A percentile compares a stretch with the other conserved stretches of the same genome.
Evolutionary conservation across 2,113 vertebrate genomes (phyloP).

Genomic region (Rhadina sibilatrix): DNA sequence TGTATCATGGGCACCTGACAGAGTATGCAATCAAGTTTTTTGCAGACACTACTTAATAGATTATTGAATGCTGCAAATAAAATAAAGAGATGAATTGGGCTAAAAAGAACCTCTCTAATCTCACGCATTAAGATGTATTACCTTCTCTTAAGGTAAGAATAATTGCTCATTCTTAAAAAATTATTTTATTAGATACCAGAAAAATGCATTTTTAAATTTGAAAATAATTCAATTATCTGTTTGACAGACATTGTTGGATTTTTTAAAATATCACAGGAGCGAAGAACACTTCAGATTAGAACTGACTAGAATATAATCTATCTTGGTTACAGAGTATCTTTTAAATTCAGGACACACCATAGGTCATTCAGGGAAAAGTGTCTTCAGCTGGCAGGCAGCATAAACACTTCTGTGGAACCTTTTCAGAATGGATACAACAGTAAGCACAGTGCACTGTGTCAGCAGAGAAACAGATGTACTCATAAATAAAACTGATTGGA

Average conservation of each 20-base stretch:
- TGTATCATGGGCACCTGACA: not conserved
- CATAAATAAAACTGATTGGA: not conserved
- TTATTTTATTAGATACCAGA: not conserved
- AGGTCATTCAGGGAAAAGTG: not conserved
- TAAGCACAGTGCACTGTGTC: not conserved
- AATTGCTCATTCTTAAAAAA: not conserved
- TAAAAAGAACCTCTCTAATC: not conserved
- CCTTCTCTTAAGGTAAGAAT: not conserved
- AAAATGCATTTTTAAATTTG: not conserved
- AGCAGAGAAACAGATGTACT: not conserved
- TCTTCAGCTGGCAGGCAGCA: not conserved
- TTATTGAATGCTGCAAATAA: slow-evolving; percentile 16
- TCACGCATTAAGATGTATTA: not conserved
- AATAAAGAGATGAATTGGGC: not conserved
- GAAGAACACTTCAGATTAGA: not conserved
- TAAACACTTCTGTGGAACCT: not conserved
- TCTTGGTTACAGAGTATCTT: not conserved
- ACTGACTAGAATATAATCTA: not conserved
- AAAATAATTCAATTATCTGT: not conserved
- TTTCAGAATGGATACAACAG: not conserved
- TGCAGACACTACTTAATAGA: not conserved
- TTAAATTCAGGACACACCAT: not conserved
- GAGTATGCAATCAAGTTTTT: not conserved
- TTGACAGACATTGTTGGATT: not conserved
- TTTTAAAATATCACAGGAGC: not conserved